Percentiles rank a stretch among this genome's conserved stretches.
Evolutionary conservation across 2,113 vertebrate genomes (phyloP).

Genomic region (Tetrao urogallus): DNA sequence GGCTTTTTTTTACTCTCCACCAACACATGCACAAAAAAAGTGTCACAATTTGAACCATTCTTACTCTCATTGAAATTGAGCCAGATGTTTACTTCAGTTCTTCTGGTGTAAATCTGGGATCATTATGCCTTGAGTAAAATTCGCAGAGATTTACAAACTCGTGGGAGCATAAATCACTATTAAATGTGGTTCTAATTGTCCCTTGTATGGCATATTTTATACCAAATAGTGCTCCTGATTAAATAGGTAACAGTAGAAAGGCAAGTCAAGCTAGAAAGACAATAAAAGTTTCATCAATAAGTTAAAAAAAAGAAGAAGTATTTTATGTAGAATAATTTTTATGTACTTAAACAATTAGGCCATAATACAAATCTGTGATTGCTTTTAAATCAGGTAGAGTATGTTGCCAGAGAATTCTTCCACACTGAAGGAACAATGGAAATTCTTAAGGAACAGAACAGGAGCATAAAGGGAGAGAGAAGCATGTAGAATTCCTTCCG

Average conservation of each 20-base stretch:
- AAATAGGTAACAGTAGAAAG: neutral
- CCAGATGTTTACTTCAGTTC: neutral
- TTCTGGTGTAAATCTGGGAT: conserved; percentile 2
- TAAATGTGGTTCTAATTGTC: neutral
- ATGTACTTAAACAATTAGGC: neutral
- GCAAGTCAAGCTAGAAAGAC: neutral
- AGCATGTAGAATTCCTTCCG: conserved; percentile 81
- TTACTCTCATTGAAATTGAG: neutral
- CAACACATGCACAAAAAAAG: neutral
- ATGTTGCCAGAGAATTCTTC: conserved; percentile 83
- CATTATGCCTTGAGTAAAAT: neutral
- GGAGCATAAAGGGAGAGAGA: conserved; percentile 79
- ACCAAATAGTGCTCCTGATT: neutral
- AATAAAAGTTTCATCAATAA: neutral
- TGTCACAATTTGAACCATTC: neutral
- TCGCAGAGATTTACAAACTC: neutral
- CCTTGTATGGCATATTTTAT: neutral
- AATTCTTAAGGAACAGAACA: conserved; percentile 75
- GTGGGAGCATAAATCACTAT: neutral
- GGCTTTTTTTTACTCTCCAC: neutral
- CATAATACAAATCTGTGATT: neutral
- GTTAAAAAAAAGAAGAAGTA: neutral
- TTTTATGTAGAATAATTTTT: neutral
- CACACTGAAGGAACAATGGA: conserved; percentile 73
- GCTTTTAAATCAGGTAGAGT: conserved; percentile 72